phyloP scores from a whole-genome alignment of 92 coral and sea anemone species.

The Umimayanthus chanpuru region DNA sequence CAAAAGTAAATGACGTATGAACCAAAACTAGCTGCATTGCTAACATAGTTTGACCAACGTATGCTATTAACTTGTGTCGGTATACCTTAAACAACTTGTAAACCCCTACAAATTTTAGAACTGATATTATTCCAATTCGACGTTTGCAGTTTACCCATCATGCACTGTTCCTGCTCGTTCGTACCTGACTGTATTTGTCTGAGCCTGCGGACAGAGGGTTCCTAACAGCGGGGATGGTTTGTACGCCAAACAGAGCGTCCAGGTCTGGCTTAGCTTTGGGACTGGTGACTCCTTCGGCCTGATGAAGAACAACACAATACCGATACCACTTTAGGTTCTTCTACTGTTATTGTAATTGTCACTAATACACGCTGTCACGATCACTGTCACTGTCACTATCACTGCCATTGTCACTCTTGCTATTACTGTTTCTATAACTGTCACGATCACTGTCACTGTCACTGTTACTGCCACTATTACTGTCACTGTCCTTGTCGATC shows the following conservation, averaged over 20 bases:
- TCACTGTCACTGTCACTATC: too few species aligned
- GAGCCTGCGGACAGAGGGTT: neutral
- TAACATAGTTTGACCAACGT: too few species aligned
- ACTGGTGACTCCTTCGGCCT: neutral
- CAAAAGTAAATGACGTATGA: too few species aligned
- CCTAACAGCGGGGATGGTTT: neutral
- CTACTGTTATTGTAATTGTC: neutral
- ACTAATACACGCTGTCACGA: too few species aligned
- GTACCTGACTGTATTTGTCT: constrained; percentile 20
- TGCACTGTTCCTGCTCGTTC: neutral
- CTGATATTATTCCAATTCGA: too few species aligned
- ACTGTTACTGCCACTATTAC: neutral
- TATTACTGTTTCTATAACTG: neutral
- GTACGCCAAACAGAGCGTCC: constrained; percentile 24
- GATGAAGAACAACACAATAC: neutral
- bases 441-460: neutral
- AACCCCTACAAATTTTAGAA: too few species aligned
- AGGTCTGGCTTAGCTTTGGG: constrained; percentile 11
- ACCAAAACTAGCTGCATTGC: too few species aligned
- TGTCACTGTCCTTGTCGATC: too few species aligned
- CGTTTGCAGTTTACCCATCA: too few species aligned
- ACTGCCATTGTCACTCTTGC: neutral
- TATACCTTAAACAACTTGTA: too few species aligned
- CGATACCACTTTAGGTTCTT: neutral
- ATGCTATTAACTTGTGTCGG: too few species aligned